Evolutionary conservation across 2,113 vertebrate species (phyloP), one percentile per base, ranked within the genome.

Genomic region (Polypterus senegalus): DNA sequence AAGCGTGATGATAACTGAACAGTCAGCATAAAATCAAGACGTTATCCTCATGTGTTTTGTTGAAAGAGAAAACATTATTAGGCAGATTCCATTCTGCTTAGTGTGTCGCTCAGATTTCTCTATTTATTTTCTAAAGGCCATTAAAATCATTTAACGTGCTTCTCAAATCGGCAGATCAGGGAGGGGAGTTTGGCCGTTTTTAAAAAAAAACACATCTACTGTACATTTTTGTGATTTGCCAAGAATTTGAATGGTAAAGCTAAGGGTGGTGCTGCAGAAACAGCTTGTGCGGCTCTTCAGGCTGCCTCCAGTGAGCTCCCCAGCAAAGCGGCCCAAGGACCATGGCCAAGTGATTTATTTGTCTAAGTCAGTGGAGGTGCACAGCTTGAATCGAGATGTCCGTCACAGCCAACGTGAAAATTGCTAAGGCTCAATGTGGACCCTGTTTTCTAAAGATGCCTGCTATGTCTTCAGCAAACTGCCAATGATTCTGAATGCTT

Each of bases 1-100:
- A 51, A 51, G 49, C 6, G 49, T 27, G 49, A 51, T 51, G 49
- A 51, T 51, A 51, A 51, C 9, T 51, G 6, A 51, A 9, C 49
- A 51, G 49, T 51, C 49, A 9, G 49, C 49, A 51, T 51, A 7
- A 9, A 7, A 7, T 51, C 49, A 9, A 51, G 9, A 51, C 49
- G 6, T 9, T 51, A 9, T 7, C 49, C 49, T 51, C 49, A 6
- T 7, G 9, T 2, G 49, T 9, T 51, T 51, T 51, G 49, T 51
- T 51, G 49, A 51, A 51, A 51, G 49, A 51, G 49, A 51, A 51
- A 51, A 51, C 49, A 51, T 51, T 51, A 51, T 51, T 51, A 51
- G 9, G 49, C 49, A 9, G 9, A 51, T 51, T 51, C 49, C 49
- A 51, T 51, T 51, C 49, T 51, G 49, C 49, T 51, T 6, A 51